Percentiles rank a stretch among this genome's conserved stretches.
Evolutionary conservation across 2,797 vertebrate species (phyloP).

Genomic region (Echeneis naucrates): DNA sequence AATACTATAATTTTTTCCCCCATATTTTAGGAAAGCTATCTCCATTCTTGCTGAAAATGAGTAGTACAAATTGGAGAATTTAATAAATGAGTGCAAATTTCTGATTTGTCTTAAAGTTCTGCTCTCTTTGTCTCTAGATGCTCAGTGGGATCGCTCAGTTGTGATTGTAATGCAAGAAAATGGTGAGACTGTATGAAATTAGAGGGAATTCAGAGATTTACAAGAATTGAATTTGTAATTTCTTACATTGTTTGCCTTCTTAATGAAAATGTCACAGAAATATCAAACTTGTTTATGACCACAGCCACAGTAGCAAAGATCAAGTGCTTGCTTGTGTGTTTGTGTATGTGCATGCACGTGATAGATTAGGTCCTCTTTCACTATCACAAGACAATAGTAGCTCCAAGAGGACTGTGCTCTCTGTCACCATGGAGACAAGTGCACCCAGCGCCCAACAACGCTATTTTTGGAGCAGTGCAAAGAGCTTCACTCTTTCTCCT

Average conservation of each 20-base stretch:
- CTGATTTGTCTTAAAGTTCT: not conserved
- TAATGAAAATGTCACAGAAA: conserved; percentile 48
- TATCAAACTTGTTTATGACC: conserved; percentile 34
- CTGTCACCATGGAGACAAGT: conserved; percentile 88
- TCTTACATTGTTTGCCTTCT: conserved; percentile 12
- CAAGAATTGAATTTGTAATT: conserved; percentile 28
- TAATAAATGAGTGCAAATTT: not conserved
- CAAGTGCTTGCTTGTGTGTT: conserved; percentile 39
- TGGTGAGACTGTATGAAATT: conserved; percentile 9
- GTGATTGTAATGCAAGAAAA: conserved; percentile 47
- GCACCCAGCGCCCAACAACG: conserved; percentile 85
- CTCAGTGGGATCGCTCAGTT: conserved; percentile 23
- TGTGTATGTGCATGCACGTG: conserved; percentile 13
- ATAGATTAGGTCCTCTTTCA: conserved; percentile 78
- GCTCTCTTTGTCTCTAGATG: conserved; percentile 3
- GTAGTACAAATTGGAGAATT: not conserved
- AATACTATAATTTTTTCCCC: conserved; percentile 24
- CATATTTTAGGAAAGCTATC: not conserved
- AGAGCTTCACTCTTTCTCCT: conserved; percentile 81
- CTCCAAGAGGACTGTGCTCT: conserved; percentile 81
- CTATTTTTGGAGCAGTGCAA: conserved; percentile 87
- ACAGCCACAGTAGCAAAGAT: conserved; percentile 22
- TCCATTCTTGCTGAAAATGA: not conserved
- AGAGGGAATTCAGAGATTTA: conserved; percentile 23
- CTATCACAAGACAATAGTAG: conserved; percentile 80